phyloP scores from a whole-genome alignment of 1,140 invertebrate species.

The Oncopodura yosiiana region DNA sequence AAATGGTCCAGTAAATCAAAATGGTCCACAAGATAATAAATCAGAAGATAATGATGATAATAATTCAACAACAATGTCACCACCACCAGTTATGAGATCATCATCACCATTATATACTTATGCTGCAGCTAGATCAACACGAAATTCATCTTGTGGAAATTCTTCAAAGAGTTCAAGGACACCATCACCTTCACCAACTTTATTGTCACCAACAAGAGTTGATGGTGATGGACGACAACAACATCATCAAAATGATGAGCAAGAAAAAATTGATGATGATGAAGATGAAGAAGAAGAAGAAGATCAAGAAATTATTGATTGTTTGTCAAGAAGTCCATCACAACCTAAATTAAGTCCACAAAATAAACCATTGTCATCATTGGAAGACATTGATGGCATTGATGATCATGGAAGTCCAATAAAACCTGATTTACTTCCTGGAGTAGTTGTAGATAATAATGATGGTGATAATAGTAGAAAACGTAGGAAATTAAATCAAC shows the following conservation, averaged over 20 bases:
- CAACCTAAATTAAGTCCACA: conserved; percentile 20
- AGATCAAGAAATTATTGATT: conserved; percentile 34
- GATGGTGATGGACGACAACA: too few relatives aligned
- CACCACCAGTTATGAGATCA: conserved; percentile 15
- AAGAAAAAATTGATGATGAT: too few relatives aligned
- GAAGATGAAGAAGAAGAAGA: conserved; percentile 9
- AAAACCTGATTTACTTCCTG: conserved; percentile 16
- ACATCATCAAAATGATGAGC: too few relatives aligned
- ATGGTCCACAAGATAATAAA: neutral
- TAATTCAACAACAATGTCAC: conserved; percentile 14
- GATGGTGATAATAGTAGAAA: neutral
- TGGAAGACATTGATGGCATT: conserved; percentile 2
- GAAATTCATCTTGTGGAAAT: conserved; percentile 3
- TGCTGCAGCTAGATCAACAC: conserved; percentile 5
- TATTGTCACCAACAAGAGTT: too few relatives aligned
- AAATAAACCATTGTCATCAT: conserved; percentile 17
- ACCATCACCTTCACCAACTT: conserved; percentile 21
- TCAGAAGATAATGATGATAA: neutral
- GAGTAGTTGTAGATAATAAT: neutral
- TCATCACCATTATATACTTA: conserved; percentile 25
- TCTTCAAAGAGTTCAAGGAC: neutral
- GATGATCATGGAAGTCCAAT: conserved; percentile 8
- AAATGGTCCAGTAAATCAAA: conserved; percentile 15
- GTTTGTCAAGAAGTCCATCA: conserved; percentile 16
- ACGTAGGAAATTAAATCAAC: conserved; percentile 40